Conservation (phyloP, 2,113 vertebrate species). For the Polypterus bichir region DNA sequence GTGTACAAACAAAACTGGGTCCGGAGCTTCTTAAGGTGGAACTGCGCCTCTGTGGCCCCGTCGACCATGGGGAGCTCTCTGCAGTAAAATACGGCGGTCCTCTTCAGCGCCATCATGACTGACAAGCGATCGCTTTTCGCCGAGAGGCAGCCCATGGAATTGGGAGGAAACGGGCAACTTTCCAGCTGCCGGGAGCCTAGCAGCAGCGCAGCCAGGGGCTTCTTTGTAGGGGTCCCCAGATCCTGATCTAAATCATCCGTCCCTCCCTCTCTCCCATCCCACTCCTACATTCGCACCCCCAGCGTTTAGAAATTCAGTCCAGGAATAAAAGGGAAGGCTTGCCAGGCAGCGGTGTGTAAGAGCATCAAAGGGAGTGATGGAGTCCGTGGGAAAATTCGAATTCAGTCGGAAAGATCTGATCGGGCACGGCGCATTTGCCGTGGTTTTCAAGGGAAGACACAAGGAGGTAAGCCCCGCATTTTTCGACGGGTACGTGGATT, state of each 20-base stretch:
- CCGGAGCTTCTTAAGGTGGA: constrained; percentile 44
- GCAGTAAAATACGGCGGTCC: constrained; percentile 14
- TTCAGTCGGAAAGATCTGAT: constrained; percentile 88
- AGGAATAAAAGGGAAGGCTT: too few relatives aligned
- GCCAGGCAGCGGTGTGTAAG: neutral
- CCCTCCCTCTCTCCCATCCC: constrained; percentile 8
- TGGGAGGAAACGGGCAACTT: constrained; percentile 27
- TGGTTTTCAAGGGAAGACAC: constrained; percentile 90
- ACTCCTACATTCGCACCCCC: neutral
- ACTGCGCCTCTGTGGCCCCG: neutral
- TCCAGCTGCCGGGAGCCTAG: constrained; percentile 33
- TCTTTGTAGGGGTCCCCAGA: constrained; percentile 16
- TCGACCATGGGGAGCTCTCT: neutral
- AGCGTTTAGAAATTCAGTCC: too few relatives aligned
- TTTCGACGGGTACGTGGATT: neutral
- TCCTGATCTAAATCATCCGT: constrained; percentile 19
- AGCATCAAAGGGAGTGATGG: constrained; percentile 46
- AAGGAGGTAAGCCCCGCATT: constrained; percentile 62
- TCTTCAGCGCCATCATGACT: constrained; percentile 30
- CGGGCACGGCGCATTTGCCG: constrained; percentile 87
- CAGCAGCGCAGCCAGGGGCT: constrained; percentile 29
- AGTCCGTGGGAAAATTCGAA: constrained; percentile 85
- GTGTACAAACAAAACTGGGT: constrained; percentile 50
- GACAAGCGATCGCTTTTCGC: constrained; percentile 25
- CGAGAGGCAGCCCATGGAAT: constrained; percentile 53